phyloP scores from a whole-genome alignment of 2,113 vertebrate genomes.

The Myrmecobius fasciatus region DNA sequence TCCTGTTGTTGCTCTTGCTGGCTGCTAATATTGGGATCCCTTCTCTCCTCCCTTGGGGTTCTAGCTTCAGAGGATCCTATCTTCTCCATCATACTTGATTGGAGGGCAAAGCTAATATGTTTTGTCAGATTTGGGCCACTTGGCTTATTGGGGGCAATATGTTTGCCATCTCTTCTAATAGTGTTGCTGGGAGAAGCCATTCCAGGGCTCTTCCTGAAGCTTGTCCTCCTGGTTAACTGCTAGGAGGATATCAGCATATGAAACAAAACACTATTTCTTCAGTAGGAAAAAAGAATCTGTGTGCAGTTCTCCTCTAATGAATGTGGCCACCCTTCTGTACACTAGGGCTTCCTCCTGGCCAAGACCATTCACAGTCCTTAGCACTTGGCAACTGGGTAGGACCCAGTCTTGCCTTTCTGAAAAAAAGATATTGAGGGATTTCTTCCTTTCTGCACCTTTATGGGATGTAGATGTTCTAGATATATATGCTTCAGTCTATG shows the following conservation, averaged over 20 bases:
- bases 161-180: neutral
- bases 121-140: neutral
- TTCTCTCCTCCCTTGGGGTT: constrained; percentile 15
- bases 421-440: neutral
- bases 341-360: neutral
- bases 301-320: neutral
- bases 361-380: neutral
- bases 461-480: neutral
- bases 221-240: neutral
- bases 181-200: neutral
- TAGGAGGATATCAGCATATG: neutral
- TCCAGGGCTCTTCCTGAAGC: neutral
- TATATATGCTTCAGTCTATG: neutral
- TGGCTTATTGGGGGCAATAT: neutral
- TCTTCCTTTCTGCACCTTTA: neutral
- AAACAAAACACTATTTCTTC: neutral
- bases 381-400: neutral
- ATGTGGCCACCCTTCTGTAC: neutral
- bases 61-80: neutral
- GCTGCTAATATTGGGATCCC: neutral
- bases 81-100: neutral
- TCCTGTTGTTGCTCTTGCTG: neutral
- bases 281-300: neutral
- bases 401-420: neutral
- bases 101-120: neutral